A percentile compares a stretch with the other conserved stretches of the same genome.
Conservation (phyloP, 2,888 invertebrate genomes). For the Amphipyra tragopoginis region DNA sequence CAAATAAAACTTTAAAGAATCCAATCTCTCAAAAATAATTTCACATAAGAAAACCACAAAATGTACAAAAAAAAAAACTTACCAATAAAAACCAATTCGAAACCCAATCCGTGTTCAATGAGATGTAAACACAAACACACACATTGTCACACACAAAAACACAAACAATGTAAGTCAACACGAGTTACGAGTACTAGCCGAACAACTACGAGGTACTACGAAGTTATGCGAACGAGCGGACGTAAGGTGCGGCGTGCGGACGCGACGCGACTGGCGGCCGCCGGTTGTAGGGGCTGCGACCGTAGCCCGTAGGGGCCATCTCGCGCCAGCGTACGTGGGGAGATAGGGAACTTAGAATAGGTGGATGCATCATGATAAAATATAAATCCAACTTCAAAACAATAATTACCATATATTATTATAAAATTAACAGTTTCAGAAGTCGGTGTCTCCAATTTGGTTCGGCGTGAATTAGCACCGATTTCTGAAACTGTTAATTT, state of each 20-base stretch:
- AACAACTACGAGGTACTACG: constrained; percentile 19
- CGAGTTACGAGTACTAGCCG: constrained; percentile 26
- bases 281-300: constrained; percentile 2
- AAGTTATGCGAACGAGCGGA: constrained; percentile 1
- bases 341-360: constrained; percentile 14
- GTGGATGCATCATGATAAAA: too few species aligned
- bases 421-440: too few species aligned
- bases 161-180: constrained; percentile 49
- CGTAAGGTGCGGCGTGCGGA: constrained; percentile 8
- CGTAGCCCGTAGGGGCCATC: constrained; percentile 15
- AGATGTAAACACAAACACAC: constrained; percentile 51
- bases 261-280: constrained; percentile 47
- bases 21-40: too few species aligned
- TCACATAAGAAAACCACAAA: too few species aligned
- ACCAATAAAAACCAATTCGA: constrained; percentile 51
- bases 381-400: too few species aligned
- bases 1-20: too few species aligned
- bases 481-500: too few species aligned
- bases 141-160: constrained; percentile 61
- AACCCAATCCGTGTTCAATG: constrained; percentile 54
- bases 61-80: constrained; percentile 30
- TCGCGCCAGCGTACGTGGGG: constrained; percentile 26
- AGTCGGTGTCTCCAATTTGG: too few species aligned
- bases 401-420: too few species aligned
- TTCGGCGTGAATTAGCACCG: too few species aligned